Conservation (phyloP, 2,797 vertebrate species). For the Oreonectes daqikongensis region DNA sequence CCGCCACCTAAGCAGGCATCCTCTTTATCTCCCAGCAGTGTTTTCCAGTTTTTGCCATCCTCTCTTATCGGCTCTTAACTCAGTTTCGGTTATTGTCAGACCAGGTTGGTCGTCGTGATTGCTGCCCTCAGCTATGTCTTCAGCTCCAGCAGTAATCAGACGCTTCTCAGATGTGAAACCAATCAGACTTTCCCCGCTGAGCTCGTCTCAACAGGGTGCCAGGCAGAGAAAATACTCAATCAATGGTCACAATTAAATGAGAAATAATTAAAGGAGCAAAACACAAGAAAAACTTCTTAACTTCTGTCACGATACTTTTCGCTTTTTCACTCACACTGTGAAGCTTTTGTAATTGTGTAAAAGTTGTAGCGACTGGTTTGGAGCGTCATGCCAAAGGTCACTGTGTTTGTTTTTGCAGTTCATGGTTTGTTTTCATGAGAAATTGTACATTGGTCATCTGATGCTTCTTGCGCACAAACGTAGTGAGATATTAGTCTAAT, state of each 20-base stretch:
- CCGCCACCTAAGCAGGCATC: constrained; percentile 1
- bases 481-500: neutral
- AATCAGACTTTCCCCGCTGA: constrained; percentile 49
- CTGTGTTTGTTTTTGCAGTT: neutral
- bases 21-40: constrained; percentile 27
- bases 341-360: neutral
- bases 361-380: neutral
- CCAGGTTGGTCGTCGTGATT: constrained; percentile 41
- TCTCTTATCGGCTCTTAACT: constrained; percentile 30
- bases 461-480: neutral
- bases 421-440: neutral
- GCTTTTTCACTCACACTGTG: neutral
- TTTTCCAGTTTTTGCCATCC: constrained; percentile 26
- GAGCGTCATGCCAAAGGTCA: neutral
- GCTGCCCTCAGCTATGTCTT: constrained; percentile 44
- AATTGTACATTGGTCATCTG: neutral
- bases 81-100: constrained; percentile 30
- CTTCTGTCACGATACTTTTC: constrained; percentile 45
- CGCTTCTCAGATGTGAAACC: constrained; percentile 49
- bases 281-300: constrained; percentile 60
- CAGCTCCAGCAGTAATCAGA: constrained; percentile 49
- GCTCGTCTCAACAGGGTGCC: constrained; percentile 40
- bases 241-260: constrained; percentile 55
- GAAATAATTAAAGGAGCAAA: constrained; percentile 60
- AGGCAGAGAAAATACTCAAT: constrained; percentile 46